Evolutionary conservation across 2,888 invertebrate genomes (phyloP).

Genomic region (Marasmarcha lunaedactyla): DNA sequence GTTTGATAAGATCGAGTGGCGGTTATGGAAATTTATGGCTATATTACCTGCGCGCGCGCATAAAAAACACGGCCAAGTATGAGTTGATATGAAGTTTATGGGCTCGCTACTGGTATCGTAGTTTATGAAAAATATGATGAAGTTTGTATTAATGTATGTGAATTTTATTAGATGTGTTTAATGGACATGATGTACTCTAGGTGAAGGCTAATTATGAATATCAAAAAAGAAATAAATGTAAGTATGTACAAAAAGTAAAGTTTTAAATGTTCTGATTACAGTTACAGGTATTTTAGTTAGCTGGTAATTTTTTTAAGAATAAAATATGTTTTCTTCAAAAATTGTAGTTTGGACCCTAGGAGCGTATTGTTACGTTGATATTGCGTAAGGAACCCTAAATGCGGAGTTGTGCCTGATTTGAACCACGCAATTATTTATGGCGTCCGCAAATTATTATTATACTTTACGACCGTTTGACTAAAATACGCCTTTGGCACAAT

Average conservation of each 20-base stretch:
- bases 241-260: too few relatives aligned
- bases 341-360: too few relatives aligned
- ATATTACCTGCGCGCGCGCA: constrained; percentile 69
- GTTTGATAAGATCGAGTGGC: constrained; percentile 70
- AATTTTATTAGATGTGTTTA: too few relatives aligned
- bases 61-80: constrained; percentile 14
- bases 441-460: constrained; percentile 59
- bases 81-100: neutral
- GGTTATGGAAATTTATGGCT: constrained; percentile 71
- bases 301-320: too few relatives aligned
- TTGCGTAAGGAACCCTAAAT: constrained; percentile 26
- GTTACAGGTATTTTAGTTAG: too few relatives aligned
- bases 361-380: too few relatives aligned
- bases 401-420: constrained; percentile 45
- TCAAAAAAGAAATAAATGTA: too few relatives aligned
- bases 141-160: too few relatives aligned
- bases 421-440: constrained; percentile 64
- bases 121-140: neutral
- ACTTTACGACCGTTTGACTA: constrained; percentile 58
- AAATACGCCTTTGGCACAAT: constrained; percentile 42
- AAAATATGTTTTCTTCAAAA: too few relatives aligned
- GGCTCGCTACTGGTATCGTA: neutral
- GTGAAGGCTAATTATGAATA: too few relatives aligned
- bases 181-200: too few relatives aligned
- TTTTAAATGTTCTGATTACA: too few relatives aligned